Conservation (phyloP, 2,113 vertebrate species). For the Rattus rattus region DNA sequence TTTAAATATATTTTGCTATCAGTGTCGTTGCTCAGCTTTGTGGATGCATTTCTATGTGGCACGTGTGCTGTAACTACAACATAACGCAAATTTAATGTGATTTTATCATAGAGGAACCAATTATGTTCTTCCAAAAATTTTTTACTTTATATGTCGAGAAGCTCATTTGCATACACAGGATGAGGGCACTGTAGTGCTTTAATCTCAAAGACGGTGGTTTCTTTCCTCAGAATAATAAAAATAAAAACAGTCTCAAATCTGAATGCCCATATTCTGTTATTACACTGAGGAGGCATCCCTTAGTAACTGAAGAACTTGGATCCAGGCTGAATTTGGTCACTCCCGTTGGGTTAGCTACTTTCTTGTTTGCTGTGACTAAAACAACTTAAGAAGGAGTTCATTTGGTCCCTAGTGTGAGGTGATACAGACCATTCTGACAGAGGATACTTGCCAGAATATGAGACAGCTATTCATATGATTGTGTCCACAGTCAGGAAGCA, state of each 20-base stretch:
- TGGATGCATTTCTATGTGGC: neutral
- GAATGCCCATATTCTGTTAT: neutral
- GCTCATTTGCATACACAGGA: neutral
- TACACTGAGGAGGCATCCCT: neutral
- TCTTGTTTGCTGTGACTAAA: neutral
- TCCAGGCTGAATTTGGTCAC: neutral
- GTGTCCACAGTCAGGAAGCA: neutral
- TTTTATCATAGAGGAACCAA: neutral
- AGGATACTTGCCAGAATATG: too few relatives aligned
- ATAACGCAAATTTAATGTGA: slow-evolving; percentile 14
- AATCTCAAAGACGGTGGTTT: neutral
- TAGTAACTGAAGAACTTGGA: neutral
- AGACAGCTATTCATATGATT: accelerated
- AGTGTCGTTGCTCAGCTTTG: neutral
- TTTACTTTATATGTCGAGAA: neutral
- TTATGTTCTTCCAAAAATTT: neutral
- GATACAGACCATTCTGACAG: neutral
- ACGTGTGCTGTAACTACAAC: neutral
- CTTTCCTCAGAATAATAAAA: neutral
- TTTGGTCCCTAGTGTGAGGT: neutral
- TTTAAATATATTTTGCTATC: neutral
- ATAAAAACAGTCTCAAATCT: neutral
- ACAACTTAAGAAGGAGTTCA: neutral
- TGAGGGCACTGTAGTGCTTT: neutral
- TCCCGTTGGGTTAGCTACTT: neutral